Evolutionary conservation across 2,797 vertebrate genomes (phyloP).

Genomic region (Enteromius afrohamiltoni): DNA sequence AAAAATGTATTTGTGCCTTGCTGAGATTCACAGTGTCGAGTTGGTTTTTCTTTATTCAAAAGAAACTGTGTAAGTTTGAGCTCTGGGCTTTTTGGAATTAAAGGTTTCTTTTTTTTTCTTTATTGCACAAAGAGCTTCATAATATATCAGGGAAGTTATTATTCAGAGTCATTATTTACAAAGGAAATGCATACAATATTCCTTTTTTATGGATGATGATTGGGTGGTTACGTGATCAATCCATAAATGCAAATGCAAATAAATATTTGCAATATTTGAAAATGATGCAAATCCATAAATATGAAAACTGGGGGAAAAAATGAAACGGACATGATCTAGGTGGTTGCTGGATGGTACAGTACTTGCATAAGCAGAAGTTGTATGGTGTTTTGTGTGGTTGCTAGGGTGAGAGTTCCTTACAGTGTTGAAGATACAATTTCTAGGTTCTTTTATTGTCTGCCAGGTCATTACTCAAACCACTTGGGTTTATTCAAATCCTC

Average conservation of each 20-base stretch:
- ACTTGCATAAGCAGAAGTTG: not conserved
- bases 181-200: not conserved
- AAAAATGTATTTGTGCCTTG: not conserved
- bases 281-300: not conserved
- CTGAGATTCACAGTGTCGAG: slow-evolving; percentile 5
- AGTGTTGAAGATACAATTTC: not conserved
- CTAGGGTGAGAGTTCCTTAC: not conserved
- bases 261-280: too few species aligned
- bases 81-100: slow-evolving; percentile 30
- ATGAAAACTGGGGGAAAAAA: not conserved
- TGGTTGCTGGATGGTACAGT: not conserved
- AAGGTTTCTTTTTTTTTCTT: not conserved
- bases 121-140: not conserved
- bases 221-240: not conserved
- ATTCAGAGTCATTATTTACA: not conserved
- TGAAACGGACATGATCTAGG: not conserved
- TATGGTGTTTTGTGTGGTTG: not conserved
- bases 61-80: slow-evolving; percentile 22
- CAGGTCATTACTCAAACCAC: not conserved
- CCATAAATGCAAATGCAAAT: too few species aligned
- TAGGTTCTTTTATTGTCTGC: not conserved
- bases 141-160: not conserved
- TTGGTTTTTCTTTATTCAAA: slow-evolving; percentile 23
- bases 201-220: not conserved
- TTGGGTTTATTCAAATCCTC: not conserved